Conservation (phyloP, 2,113 vertebrate species). For the human region DNA sequence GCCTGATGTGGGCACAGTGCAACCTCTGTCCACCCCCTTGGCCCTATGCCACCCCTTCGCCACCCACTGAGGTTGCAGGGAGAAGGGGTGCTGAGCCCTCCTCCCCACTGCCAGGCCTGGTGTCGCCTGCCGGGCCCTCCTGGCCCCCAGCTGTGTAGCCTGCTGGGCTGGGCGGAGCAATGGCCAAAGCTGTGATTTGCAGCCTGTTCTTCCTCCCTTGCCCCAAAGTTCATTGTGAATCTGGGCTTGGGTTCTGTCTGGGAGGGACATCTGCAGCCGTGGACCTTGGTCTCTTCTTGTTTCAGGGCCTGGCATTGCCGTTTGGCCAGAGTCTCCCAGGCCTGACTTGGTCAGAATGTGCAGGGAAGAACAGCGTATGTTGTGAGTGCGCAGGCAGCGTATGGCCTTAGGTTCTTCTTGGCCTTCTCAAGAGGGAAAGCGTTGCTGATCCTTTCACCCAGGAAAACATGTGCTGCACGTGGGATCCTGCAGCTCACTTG, state of each 20-base stretch:
- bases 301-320: neutral
- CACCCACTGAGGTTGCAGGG: neutral
- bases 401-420: neutral
- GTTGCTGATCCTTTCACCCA: neutral
- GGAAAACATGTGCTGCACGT: neutral
- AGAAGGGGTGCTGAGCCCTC: neutral
- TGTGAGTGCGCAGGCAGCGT: neutral
- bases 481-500: neutral
- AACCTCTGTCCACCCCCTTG: neutral
- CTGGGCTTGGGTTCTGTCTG: neutral
- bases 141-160: neutral
- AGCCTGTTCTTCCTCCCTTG: neutral
- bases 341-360: neutral
- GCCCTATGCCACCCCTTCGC: neutral
- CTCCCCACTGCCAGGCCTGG: too few relatives aligned
- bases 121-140: neutral
- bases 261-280: neutral
- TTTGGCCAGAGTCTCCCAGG: neutral
- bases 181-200: neutral
- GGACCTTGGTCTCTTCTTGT: neutral
- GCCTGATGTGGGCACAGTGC: neutral
- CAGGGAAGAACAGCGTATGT: neutral
- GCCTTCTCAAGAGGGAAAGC: neutral
- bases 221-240: neutral
- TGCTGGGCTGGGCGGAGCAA: neutral